Percentiles rank a stretch among this genome's conserved stretches.
phyloP scores from a whole-genome alignment of 1,140 invertebrate species.

The Brachionus plicatilis region DNA sequence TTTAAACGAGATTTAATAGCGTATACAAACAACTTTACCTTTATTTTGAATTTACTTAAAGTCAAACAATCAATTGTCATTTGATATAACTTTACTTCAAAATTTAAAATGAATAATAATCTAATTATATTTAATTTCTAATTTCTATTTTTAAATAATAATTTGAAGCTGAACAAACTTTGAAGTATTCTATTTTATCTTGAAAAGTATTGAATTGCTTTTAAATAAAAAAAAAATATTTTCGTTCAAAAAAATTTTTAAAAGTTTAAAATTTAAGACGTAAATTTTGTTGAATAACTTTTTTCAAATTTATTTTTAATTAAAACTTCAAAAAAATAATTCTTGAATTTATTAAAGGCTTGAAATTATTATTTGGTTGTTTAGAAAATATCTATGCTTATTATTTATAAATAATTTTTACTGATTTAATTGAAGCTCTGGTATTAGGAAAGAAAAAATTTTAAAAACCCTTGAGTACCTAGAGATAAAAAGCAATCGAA shows the following conservation, averaged over 20 bases:
- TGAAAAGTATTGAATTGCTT: not conserved
- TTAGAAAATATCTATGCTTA: too few relatives aligned
- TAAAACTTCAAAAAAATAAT: too few relatives aligned
- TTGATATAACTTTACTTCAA: not conserved
- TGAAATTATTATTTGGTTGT: too few relatives aligned
- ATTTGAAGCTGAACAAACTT: not conserved
- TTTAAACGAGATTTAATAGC: too few relatives aligned
- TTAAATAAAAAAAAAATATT: not conserved
- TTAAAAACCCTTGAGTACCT: too few relatives aligned
- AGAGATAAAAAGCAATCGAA: too few relatives aligned
- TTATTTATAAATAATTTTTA: too few relatives aligned
- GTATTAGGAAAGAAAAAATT: too few relatives aligned
- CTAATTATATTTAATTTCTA: not conserved
- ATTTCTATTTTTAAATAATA: not conserved
- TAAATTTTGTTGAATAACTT: not conserved
- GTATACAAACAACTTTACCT: not conserved
- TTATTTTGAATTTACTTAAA: not conserved
- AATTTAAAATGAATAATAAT: not conserved
- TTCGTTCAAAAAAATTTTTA: not conserved
- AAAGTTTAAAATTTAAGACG: not conserved
- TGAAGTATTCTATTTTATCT: not conserved
- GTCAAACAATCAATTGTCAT: not conserved
- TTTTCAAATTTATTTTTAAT: too few relatives aligned
- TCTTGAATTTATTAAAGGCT: too few relatives aligned
- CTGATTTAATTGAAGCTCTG: too few relatives aligned